phyloP scores from a whole-genome alignment of 1,140 invertebrate genomes.

The Drosophila subobscura region DNA sequence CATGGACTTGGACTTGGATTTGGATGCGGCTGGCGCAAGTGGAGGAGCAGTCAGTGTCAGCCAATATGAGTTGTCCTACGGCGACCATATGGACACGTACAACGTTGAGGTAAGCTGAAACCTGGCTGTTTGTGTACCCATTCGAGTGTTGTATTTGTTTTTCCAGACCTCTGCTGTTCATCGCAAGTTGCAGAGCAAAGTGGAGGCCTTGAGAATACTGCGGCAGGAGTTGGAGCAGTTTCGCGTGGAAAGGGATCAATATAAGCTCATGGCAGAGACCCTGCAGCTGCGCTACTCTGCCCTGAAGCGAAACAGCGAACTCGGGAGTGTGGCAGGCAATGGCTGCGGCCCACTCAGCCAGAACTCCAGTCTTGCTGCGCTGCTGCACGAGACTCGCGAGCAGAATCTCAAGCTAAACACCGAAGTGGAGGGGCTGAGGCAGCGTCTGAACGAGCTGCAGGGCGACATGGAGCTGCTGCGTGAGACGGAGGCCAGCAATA shows the following conservation, averaged over 20 bases:
- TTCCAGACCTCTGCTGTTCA: constrained; percentile 85
- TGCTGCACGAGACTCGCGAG: constrained; percentile 86
- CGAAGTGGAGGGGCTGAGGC: constrained; percentile 88
- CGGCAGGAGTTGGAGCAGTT: constrained; percentile 91
- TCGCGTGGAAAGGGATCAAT: constrained; percentile 91
- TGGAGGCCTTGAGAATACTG: constrained; percentile 90
- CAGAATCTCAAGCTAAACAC: constrained; percentile 88
- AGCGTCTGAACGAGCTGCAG: constrained; percentile 89
- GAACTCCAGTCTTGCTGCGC: constrained; percentile 72
- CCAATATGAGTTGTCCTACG: constrained; percentile 18
- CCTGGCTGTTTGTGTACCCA: not conserved
- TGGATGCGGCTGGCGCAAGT: constrained; percentile 35
- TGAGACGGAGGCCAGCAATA: constrained; percentile 51
- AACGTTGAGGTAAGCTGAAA: constrained; percentile 64
- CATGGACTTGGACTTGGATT: constrained; percentile 48
- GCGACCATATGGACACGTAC: constrained; percentile 71
- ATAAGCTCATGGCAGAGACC: constrained; percentile 92
- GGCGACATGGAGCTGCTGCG: constrained; percentile 89
- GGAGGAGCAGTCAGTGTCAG: constrained; percentile 1
- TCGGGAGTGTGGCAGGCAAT: constrained; percentile 30
- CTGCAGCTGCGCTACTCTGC: constrained; percentile 87
- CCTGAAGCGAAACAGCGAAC: constrained; percentile 84
- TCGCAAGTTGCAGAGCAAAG: constrained; percentile 91
- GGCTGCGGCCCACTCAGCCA: constrained; percentile 58
- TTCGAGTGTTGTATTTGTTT: not conserved